Conservation (phyloP, 2,888 invertebrate genomes). For the Archips xylosteana region DNA sequence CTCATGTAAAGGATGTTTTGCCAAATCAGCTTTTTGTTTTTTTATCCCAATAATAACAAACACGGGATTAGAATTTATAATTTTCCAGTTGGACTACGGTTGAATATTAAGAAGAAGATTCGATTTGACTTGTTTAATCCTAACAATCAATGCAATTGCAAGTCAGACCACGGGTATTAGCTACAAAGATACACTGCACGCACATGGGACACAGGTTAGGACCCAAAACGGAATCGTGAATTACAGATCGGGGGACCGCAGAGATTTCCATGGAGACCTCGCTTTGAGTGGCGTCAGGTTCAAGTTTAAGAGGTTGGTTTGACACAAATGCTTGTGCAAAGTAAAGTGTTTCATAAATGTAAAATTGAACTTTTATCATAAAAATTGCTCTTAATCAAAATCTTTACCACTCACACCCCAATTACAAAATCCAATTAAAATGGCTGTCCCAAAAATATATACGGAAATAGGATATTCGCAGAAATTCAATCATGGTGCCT, state of each 20-base stretch:
- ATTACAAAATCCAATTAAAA: neutral
- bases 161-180: neutral
- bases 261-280: neutral
- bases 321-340: neutral
- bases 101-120: neutral
- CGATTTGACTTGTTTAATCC: neutral
- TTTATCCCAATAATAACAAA: too few species aligned
- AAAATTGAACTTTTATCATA: neutral
- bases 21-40: neutral
- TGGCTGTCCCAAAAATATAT: neutral
- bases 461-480: neutral
- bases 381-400: neutral
- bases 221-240: neutral
- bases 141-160: neutral
- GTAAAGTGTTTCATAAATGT: neutral
- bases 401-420: neutral
- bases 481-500: neutral
- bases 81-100: too few species aligned
- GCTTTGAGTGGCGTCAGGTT: neutral
- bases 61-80: too few species aligned
- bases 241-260: neutral
- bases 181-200: neutral
- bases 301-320: neutral
- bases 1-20: neutral
- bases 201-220: neutral